Conservation (phyloP, 1,140 invertebrate genomes). For the Tetramorium parvispinum region DNA sequence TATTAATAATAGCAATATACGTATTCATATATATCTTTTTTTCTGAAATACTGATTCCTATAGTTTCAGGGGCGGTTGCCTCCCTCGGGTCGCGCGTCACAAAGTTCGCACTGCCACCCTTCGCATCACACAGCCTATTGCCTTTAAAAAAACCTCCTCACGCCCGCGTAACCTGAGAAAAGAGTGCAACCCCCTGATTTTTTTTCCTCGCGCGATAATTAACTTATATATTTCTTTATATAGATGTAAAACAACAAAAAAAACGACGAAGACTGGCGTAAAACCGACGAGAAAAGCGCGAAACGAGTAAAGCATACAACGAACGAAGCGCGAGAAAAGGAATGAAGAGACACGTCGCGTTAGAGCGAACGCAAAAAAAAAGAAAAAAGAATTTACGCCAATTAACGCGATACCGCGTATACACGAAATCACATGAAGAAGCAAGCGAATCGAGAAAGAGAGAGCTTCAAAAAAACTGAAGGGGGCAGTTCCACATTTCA, state of each 20-base stretch:
- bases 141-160: slow-evolving; percentile 17
- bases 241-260: slow-evolving; percentile 47
- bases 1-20: slow-evolving; percentile 71
- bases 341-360: slow-evolving; percentile 30
- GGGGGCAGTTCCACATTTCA: neutral
- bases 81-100: slow-evolving; percentile 70
- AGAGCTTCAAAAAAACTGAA: slow-evolving; percentile 47
- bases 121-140: slow-evolving; percentile 64
- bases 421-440: slow-evolving; percentile 17
- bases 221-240: slow-evolving; percentile 41
- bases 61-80: slow-evolving; percentile 80
- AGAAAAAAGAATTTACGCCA: neutral
- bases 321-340: slow-evolving; percentile 29
- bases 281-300: slow-evolving; percentile 20
- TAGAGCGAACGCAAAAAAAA: neutral
- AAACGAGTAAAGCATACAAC: slow-evolving; percentile 10
- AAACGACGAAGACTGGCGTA: slow-evolving; percentile 38
- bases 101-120: neutral
- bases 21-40: slow-evolving; percentile 66
- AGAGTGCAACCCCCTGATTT: slow-evolving; percentile 8
- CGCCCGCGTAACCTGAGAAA: slow-evolving; percentile 5
- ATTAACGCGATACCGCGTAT: slow-evolving; percentile 12
- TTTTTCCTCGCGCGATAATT: slow-evolving; percentile 17
- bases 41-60: slow-evolving; percentile 83
- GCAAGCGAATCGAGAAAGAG: slow-evolving; percentile 42